A percentile compares a stretch with the other conserved stretches of the same genome.
Conservation (phyloP, 2,797 vertebrate genomes). For the Myripristis murdjan region DNA sequence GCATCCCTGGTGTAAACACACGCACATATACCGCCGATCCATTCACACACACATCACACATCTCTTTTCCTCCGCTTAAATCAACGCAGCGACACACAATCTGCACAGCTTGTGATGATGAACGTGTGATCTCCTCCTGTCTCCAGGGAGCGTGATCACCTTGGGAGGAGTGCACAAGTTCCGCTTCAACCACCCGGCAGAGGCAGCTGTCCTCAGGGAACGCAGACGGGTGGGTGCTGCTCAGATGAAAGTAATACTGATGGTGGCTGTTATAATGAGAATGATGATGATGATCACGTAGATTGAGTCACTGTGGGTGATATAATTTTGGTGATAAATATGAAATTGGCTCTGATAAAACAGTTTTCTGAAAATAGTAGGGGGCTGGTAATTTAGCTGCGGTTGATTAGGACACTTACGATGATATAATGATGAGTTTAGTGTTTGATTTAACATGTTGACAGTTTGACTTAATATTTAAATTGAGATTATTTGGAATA, state of each 20-base stretch:
- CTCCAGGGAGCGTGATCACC: slow-evolving; percentile 91
- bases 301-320: neutral
- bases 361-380: neutral
- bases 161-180: slow-evolving; percentile 93
- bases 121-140: slow-evolving; percentile 39
- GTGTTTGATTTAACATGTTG: neutral
- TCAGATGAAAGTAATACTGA: slow-evolving; percentile 18
- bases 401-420: neutral
- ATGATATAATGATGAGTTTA: slow-evolving; percentile 1
- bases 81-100: slow-evolving; percentile 22
- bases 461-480: neutral
- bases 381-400: neutral
- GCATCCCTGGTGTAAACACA: slow-evolving; percentile 8
- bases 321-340: slow-evolving; percentile 6
- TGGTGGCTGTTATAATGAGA: slow-evolving; percentile 30
- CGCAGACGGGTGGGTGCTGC: slow-evolving; percentile 88
- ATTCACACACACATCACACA: slow-evolving; percentile 6
- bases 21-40: neutral
- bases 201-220: slow-evolving; percentile 93
- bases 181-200: slow-evolving; percentile 97
- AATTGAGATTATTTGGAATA: neutral
- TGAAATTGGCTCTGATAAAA: neutral
- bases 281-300: slow-evolving; percentile 28
- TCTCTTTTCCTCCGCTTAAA: slow-evolving; percentile 14
- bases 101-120: slow-evolving; percentile 47